phyloP scores from a whole-genome alignment of 2,113 vertebrate genomes.

The Phaethornis superciliosus region DNA sequence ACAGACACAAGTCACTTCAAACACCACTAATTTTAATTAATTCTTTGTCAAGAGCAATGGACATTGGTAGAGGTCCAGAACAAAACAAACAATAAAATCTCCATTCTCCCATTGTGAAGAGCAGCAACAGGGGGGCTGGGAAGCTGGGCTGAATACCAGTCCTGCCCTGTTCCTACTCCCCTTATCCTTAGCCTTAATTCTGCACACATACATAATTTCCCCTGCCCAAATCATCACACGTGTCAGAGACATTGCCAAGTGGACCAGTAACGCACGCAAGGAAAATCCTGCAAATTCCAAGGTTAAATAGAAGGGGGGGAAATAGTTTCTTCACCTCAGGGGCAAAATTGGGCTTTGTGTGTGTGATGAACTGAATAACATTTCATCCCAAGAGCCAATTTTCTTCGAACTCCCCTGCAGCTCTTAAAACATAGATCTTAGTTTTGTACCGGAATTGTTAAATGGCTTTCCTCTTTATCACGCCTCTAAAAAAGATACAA shows the following conservation, averaged over 20 bases:
- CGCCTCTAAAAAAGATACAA: not conserved
- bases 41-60: not conserved
- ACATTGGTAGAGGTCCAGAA: not conserved
- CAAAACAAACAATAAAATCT: not conserved
- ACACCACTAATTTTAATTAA: not conserved
- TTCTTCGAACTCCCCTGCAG: slow-evolving; percentile 56
- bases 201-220: rapidly evolving
- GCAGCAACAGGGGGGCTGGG: rapidly evolving
- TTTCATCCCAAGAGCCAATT: slow-evolving; percentile 63
- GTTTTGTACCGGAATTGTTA: slow-evolving; percentile 50
- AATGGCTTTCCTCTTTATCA: not conserved
- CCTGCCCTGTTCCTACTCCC: not conserved
- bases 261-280: not conserved
- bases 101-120: not conserved
- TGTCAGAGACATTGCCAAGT: not conserved
- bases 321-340: slow-evolving; percentile 30
- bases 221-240: not conserved
- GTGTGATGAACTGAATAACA: slow-evolving; percentile 55
- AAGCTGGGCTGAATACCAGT: not conserved
- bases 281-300: not conserved
- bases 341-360: slow-evolving; percentile 50
- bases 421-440: slow-evolving; percentile 47
- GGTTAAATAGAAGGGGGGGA: not conserved
- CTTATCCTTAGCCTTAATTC: not conserved
- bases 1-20: not conserved